A percentile compares a stretch with the other conserved stretches of the same genome.
Evolutionary conservation across 2,888 invertebrate species (phyloP).

Genomic region (Ochropleura plecta): DNA sequence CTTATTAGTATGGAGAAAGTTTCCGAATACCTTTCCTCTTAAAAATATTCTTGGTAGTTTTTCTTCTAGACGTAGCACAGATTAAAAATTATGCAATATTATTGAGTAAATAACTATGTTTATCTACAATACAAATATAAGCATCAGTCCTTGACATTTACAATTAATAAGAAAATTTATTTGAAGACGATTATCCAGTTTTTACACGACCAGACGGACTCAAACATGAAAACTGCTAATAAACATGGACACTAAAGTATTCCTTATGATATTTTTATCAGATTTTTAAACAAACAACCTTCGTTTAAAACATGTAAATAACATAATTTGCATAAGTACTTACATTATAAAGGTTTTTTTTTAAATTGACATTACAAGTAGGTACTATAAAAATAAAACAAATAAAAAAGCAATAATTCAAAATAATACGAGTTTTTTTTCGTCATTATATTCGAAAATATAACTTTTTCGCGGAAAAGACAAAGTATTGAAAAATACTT

Average conservation of each 20-base stretch:
- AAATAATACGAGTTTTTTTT: neutral
- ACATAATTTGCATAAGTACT: neutral
- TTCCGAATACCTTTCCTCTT: neutral
- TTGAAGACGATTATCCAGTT: constrained; percentile 34
- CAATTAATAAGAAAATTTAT: constrained; percentile 9
- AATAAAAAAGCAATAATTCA: constrained; percentile 21
- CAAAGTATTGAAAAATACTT: neutral
- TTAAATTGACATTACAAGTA: neutral
- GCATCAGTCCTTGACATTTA: constrained; percentile 32
- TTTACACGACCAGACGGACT: neutral
- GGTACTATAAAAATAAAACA: neutral
- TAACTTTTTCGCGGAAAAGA: neutral
- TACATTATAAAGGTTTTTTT: neutral
- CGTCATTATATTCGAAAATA: neutral
- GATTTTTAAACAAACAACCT: neutral
- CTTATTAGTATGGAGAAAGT: constrained; percentile 51
- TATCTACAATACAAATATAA: neutral
- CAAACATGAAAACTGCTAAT: constrained; percentile 5
- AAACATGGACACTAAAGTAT: constrained; percentile 4
- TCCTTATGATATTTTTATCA: constrained; percentile 1
- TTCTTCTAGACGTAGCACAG: neutral
- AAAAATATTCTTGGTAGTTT: neutral
- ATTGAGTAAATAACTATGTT: neutral
- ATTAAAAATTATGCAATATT: neutral
- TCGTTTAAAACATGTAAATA: neutral